Evolutionary conservation across 1,140 invertebrate genomes (phyloP).

Genomic region (Drosophila melanogaster): Release_6_plus_ISO1_MT NT_033779.5:2277001-2277500

Average conservation of each 20-base stretch:
- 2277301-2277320: too few relatives aligned
- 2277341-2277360: background rate
- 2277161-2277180: conserved; percentile 43
- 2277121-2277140: conserved; percentile 31
- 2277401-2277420: background rate
- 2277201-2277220: conserved; percentile 1
- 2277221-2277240: background rate
- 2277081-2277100: conserved; percentile 41
- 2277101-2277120: conserved; percentile 48
- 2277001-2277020: conserved; percentile 28
- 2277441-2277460: conserved; percentile 27
- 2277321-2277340: too few relatives aligned
- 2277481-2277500: conserved; percentile 31
- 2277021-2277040: conserved; percentile 39
- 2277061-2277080: conserved; percentile 37
- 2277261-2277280: background rate
- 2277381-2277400: background rate
- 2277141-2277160: conserved; percentile 35
- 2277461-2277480: conserved; percentile 21
- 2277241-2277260: background rate
- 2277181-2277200: conserved; percentile 48
- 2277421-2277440: conserved; percentile 10
- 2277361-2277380: background rate
- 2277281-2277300: background rate
- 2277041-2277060: conserved; percentile 46